Evolutionary conservation across 2,888 invertebrate species (phyloP), one percentile per base, ranked within the genome.

Genomic region (Hirtodrosophila confusa): DNA sequence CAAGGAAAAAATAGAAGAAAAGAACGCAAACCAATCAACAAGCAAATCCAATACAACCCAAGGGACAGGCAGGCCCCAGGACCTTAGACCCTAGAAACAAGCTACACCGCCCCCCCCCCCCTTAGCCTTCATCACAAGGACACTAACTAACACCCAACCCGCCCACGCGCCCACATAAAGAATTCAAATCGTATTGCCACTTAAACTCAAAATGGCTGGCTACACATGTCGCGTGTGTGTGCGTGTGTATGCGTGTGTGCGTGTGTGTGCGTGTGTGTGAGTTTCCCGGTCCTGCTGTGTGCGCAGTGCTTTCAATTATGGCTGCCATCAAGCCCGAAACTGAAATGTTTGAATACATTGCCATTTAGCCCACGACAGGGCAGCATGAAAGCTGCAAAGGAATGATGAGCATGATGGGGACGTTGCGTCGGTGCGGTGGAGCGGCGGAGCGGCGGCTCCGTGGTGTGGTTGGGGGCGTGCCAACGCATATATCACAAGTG

Each of bases 161-260:
- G 39, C 43, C 55, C 54, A 36, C 41, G 11, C 57, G 49, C 54
- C 72, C 68, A 73, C 84, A 84, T 84, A 80, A 80, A 78, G 85
- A 82, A 82, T 82, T 80, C 78, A 82, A 84, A 82, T 82, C 79
- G 82, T 78, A 82, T 80, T 84, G 85, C 85, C 85, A 84, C 82
- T 80, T 82, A 78, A 82, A 84, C 71, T 80, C 82, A 80, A 84
- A 84, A 82, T 76, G 80, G 69, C 83, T 75, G 55, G 69, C 77
- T 80, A 75, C 83, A 80, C 75, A 83, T 83, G 69, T 77, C 80
- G 56, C 63, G 60, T 61, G 29, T 31, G 43, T 40, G 17, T 51
- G 44, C 48, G 35, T 17, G 55, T 49, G 50, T 36, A 23, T 47
- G 64, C 37, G 54, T 36, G 31, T 27, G 51, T 45, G 43, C 29